Conservation (phyloP, 2,797 vertebrate genomes). For the Holocentrus rufus region DNA sequence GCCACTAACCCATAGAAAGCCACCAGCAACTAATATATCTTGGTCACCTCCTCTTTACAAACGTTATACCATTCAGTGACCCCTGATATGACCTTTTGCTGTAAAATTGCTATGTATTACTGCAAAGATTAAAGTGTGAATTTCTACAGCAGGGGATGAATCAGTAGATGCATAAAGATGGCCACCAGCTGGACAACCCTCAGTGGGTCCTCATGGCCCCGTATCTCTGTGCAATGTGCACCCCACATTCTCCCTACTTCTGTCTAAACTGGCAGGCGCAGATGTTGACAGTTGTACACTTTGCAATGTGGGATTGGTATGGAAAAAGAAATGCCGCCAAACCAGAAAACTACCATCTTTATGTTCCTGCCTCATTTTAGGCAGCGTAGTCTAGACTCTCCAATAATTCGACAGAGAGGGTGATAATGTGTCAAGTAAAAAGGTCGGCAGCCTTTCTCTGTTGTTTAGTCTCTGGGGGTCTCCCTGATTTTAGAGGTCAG, state of each 20-base stretch:
- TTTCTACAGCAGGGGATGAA: background rate
- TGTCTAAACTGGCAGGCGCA: conserved; percentile 6
- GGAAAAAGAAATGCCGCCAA: background rate
- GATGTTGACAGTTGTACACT: conserved; percentile 1
- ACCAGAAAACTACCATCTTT: conserved; percentile 4
- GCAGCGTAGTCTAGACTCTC: background rate
- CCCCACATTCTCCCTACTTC: background rate
- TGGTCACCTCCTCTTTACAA: too few species aligned
- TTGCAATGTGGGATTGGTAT: background rate
- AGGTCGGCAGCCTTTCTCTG: conserved; percentile 29
- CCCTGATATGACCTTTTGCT: background rate
- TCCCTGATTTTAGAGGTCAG: conserved; percentile 44
- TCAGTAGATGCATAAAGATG: background rate
- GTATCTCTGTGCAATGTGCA: conserved; percentile 6
- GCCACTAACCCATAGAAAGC: background rate
- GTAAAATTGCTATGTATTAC: background rate
- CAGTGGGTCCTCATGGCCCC: background rate
- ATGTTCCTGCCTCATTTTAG: background rate
- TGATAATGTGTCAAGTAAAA: conserved; percentile 62
- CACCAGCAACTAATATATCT: background rate
- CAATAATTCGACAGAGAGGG: conserved; percentile 35
- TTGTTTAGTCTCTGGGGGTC: conserved; percentile 20
- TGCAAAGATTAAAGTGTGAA: background rate
- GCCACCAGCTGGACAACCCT: background rate
- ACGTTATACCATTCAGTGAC: background rate